Base-by-base conservation (phyloP, 2,888 invertebrate genomes). In the Agrypnus murinus region DNA sequence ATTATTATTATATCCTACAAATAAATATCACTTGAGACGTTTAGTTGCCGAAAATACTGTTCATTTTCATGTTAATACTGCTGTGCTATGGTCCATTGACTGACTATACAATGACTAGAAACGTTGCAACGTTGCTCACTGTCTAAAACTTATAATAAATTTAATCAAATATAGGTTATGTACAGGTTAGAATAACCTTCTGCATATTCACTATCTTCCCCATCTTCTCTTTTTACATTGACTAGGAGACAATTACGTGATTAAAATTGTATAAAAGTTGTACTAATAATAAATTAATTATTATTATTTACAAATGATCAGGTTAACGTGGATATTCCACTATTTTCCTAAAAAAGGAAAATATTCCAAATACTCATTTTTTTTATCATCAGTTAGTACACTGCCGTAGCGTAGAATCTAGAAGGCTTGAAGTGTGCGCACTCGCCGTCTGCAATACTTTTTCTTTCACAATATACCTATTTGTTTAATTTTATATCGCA, bases 251-350 rank as follows among this genome's bases (percentile, higher is more conserved):
- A 77, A 74, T 77, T 74, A 76, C 65, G 79, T 78, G 78, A 79
- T 77, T 77, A 77, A 73, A 75, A 74, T 77, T 80, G 83, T 84
- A 83, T 83, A 84, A 84, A 83, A 84, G 81, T 84, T 84, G 84
- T 84, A 84, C 84, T 84, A 81, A 10, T 40, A 40, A 36, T n/a
- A 36, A 36, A 10, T 36, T 8, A 40, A 81, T 74, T 78, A 67
- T 5, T 25, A 3, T 3, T 71, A 71, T 65, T 62, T 71, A 71
- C 70, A 71, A 36, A 65, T 50, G 63, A 46, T 64, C 57, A 46
- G 25, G 40, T 57, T 34, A 46, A 43, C 65, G 34, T 40, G 40
- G 40, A n/a, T 40, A 4, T 12, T 10, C 40, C n/a, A 40, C 36
- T 40, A 40, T 25, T 25, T 25, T n/a, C n/a, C n/a, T n/a, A n/a